These are phyloP conservation scores for Penaeus chinensis DNA, from an alignment of 1,140 invertebrate genomes.

Conservation along the genomic window DNA sequence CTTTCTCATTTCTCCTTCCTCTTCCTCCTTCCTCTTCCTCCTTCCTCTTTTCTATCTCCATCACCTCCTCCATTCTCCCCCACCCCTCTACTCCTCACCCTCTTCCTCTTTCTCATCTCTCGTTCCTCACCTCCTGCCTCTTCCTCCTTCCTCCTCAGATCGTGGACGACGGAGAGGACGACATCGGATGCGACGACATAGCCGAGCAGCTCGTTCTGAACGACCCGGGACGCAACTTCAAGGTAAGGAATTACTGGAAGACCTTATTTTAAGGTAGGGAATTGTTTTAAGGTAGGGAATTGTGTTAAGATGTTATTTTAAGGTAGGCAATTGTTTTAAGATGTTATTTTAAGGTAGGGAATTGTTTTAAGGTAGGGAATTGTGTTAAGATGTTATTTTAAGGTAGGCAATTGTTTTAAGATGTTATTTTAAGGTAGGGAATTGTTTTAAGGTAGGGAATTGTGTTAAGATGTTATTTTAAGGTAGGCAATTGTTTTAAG, in stretches of 20 bases:
- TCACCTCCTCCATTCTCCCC: not conserved
- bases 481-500: not conserved
- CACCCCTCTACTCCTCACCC: too few relatives aligned
- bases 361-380: too few relatives aligned
- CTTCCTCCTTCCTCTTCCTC: not conserved
- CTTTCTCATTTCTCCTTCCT: too few relatives aligned
- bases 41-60: not conserved
- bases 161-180: conserved; percentile 41
- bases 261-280: not conserved
- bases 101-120: not conserved
- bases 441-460: too few relatives aligned
- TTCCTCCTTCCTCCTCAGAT: not conserved
- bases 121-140: not conserved
- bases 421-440: too few relatives aligned
- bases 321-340: not conserved
- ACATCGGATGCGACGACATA: conserved; percentile 67
- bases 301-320: not conserved
- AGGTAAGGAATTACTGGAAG: too few relatives aligned
- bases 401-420: too few relatives aligned
- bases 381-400: too few relatives aligned
- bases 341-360: too few relatives aligned
- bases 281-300: not conserved
- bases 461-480: not conserved
- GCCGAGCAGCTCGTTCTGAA: conserved; percentile 67
- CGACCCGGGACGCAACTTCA: conserved; percentile 65